Conservation (phyloP, 2,797 vertebrate genomes). For the Ctenopoma multispine region DNA sequence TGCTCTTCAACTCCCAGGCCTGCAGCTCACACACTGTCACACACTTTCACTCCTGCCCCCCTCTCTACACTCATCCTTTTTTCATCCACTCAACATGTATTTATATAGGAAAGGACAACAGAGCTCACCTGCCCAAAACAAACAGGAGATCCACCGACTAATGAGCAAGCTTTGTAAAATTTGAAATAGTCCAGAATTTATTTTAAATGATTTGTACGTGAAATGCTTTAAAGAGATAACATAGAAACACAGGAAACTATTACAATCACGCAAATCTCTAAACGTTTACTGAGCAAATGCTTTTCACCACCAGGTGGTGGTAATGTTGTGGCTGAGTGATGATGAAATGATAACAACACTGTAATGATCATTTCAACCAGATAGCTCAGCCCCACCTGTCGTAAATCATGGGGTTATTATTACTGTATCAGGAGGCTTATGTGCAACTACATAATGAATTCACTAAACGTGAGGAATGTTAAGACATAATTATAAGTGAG, state of each 20-base stretch:
- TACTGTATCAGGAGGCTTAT: not conserved
- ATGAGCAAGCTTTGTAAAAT: too few species aligned
- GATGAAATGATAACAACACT: not conserved
- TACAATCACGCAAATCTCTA: not conserved
- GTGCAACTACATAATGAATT: not conserved
- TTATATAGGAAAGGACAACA: constrained; percentile 8
- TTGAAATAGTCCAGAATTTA: too few species aligned
- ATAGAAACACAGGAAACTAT: too few species aligned
- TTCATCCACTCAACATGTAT: not conserved
- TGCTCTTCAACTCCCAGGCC: constrained; percentile 75
- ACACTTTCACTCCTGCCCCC: constrained; percentile 12
- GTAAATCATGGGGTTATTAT: not conserved
- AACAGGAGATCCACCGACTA: too few species aligned
- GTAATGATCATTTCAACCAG: not conserved
- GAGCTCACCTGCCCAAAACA: too few species aligned
- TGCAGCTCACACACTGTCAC: constrained; percentile 36
- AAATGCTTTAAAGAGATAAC: too few species aligned
- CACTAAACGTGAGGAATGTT: not conserved
- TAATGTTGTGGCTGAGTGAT: too few species aligned
- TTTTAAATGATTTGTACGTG: too few species aligned
- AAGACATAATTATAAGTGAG: not conserved
- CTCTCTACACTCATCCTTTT: constrained; percentile 10
- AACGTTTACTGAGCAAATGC: too few species aligned
- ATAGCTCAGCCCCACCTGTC: not conserved
- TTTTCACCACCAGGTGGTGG: too few species aligned